These are phyloP conservation scores for Trachymyrmex cornetzi DNA, from an alignment of 1,140 invertebrate species.

Conservation along the genomic window DNA sequence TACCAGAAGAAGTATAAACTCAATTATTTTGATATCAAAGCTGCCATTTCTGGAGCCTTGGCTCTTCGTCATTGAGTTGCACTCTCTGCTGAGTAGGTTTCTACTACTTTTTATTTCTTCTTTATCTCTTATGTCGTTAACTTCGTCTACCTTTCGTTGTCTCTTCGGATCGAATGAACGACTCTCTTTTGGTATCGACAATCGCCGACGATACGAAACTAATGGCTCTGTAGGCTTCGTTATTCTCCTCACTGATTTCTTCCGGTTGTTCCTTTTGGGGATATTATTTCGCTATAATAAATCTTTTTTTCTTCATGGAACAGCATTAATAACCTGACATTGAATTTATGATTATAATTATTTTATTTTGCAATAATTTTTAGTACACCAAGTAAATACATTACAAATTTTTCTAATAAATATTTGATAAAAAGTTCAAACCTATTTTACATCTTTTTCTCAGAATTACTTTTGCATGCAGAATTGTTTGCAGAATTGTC, in stretches of 20 bases:
- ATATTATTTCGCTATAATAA: slow-evolving; percentile 34
- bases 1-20: slow-evolving; percentile 72
- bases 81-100: slow-evolving; percentile 44
- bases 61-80: slow-evolving; percentile 67
- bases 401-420: background rate
- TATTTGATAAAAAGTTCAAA: background rate
- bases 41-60: slow-evolving; percentile 71
- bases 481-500: background rate
- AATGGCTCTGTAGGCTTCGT: slow-evolving; percentile 72
- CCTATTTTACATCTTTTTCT: background rate
- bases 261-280: background rate
- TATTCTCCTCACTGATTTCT: slow-evolving; percentile 65
- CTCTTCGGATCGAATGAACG: slow-evolving; percentile 69
- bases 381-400: background rate
- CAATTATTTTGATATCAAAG: slow-evolving; percentile 79
- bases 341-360: background rate
- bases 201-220: slow-evolving; percentile 74
- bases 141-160: slow-evolving; percentile 51
- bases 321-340: background rate
- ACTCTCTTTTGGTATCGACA: slow-evolving; percentile 68
- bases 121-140: slow-evolving; percentile 28
- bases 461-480: background rate
- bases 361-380: background rate
- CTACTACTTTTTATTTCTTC: slow-evolving; percentile 23
- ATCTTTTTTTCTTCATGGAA: background rate